Conservation (phyloP, 2,888 invertebrate genomes). For the Mythimna vitellina region DNA sequence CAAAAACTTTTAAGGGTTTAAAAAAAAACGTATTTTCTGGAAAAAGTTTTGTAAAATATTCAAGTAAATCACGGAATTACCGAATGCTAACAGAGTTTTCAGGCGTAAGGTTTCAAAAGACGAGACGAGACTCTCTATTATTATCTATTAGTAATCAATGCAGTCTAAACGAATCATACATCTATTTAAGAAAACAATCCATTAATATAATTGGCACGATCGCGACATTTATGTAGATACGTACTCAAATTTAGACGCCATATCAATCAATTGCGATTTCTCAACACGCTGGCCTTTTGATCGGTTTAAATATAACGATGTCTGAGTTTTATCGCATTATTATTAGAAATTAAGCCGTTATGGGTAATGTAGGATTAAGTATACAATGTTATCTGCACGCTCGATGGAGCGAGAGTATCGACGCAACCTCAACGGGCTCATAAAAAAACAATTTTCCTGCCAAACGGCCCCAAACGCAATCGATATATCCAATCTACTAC, state of each 20-base stretch:
- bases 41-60: too few species aligned
- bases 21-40: too few species aligned
- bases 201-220: slow-evolving; percentile 44
- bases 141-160: slow-evolving; percentile 31
- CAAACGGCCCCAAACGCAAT: slow-evolving; percentile 51
- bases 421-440: slow-evolving; percentile 37
- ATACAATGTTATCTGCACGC: slow-evolving; percentile 46
- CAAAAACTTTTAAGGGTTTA: too few species aligned
- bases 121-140: slow-evolving; percentile 5
- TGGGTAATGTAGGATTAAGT: slow-evolving; percentile 39
- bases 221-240: slow-evolving; percentile 11
- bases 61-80: too few species aligned
- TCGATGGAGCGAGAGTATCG: slow-evolving; percentile 39
- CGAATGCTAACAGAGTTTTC: too few species aligned
- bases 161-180: slow-evolving; percentile 6
- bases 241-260: slow-evolving; percentile 51
- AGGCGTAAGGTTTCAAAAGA: too few species aligned
- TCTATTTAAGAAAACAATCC: slow-evolving; percentile 19
- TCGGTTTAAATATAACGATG: slow-evolving; percentile 26
- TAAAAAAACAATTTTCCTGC: slow-evolving; percentile 60
- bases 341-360: slow-evolving; percentile 49
- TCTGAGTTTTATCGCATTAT: slow-evolving; percentile 30
- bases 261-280: slow-evolving; percentile 47
- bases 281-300: slow-evolving; percentile 43
- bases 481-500: slow-evolving; percentile 56